Conservation (phyloP, 1,140 invertebrate genomes). For the Alviniconcha marisindica region DNA sequence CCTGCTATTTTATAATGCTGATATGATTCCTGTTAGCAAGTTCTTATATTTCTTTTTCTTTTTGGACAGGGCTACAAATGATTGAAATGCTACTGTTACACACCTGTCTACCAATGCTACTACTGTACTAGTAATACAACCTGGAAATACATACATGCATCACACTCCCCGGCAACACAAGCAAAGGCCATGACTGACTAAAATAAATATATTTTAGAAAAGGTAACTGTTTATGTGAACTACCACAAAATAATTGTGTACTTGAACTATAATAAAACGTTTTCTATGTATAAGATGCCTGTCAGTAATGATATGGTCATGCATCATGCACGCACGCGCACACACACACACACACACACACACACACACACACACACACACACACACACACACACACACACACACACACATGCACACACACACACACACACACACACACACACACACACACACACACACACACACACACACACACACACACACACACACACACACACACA, state of each 20-base stretch:
- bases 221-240: not conserved
- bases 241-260: too few relatives aligned
- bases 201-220: not conserved
- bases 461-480: not conserved
- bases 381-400: not conserved
- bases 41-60: too few relatives aligned
- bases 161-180: too few relatives aligned
- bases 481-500: not conserved
- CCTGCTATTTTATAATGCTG: too few relatives aligned
- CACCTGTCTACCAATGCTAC: too few relatives aligned
- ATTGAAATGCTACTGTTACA: too few relatives aligned
- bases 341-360: not conserved
- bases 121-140: too few relatives aligned
- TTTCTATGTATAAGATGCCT: too few relatives aligned
- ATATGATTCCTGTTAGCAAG: too few relatives aligned
- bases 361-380: slow-evolving; percentile 11
- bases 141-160: not conserved
- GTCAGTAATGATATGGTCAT: too few relatives aligned
- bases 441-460: not conserved
- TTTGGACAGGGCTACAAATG: too few relatives aligned
- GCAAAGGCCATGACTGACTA: not conserved
- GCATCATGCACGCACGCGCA: not conserved
- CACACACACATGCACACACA: not conserved
- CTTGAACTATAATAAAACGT: too few relatives aligned
- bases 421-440: not conserved